phyloP scores from a whole-genome alignment of 2,113 vertebrate species.

The Cyprinus carpio region DNA sequence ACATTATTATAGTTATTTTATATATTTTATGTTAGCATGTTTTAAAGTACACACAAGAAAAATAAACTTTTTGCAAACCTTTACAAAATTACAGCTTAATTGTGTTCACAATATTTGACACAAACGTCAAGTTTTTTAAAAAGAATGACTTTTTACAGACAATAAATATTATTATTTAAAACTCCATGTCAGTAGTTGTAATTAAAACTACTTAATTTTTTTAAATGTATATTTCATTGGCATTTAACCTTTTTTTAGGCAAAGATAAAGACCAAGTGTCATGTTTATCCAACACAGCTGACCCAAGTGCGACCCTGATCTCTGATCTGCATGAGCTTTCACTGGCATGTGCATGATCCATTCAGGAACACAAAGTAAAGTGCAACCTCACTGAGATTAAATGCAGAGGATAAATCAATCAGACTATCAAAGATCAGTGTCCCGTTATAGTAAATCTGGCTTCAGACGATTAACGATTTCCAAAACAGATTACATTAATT shows the following conservation, averaged over 20 bases:
- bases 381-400: not conserved
- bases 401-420: constrained; percentile 28
- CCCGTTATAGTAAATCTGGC: constrained; percentile 61
- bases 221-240: not conserved
- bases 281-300: constrained; percentile 28
- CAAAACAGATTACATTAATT: constrained; percentile 53
- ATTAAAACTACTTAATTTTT: not conserved
- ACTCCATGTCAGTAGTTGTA: not conserved
- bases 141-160: too few relatives aligned
- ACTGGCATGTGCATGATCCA: not conserved
- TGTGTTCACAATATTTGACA: not conserved
- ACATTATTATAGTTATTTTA: too few relatives aligned
- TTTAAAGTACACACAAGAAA: too few relatives aligned
- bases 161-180: not conserved
- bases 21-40: not conserved
- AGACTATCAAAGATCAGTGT: constrained; percentile 50
- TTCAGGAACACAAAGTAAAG: not conserved
- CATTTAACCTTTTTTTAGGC: not conserved
- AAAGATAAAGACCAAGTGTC: not conserved
- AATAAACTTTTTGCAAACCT: too few relatives aligned
- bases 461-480: constrained; percentile 59
- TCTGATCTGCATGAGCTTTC: not conserved
- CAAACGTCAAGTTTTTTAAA: too few relatives aligned
- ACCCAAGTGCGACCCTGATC: constrained; percentile 14
- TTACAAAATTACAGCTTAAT: not conserved